Conservation (phyloP, 2,888 invertebrate species). For the Pollenia amentaria region DNA sequence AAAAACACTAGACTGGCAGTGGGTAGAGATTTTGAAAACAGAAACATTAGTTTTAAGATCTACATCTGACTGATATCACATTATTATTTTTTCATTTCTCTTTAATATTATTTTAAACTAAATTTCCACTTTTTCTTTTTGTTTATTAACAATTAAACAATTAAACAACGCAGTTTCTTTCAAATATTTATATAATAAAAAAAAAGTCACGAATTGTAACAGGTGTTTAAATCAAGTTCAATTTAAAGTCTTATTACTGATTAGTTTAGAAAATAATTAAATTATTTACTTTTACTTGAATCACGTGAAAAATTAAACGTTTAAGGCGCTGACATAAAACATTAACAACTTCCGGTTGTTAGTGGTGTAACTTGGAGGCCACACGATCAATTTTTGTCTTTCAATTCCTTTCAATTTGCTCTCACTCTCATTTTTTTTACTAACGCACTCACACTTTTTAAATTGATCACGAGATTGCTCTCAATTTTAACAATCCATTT, state of each 20-base stretch:
- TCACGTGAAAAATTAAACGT: constrained; percentile 37
- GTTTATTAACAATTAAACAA: too few relatives aligned
- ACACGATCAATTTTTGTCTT: too few relatives aligned
- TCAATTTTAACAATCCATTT: too few relatives aligned
- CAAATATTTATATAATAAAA: background rate
- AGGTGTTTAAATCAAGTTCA: constrained; percentile 69
- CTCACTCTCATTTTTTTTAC: too few relatives aligned
- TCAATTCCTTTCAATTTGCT: too few relatives aligned
- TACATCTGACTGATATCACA: too few relatives aligned
- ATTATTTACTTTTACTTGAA: constrained; percentile 58
- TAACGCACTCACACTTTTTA: too few relatives aligned
- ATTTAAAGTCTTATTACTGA: constrained; percentile 28
- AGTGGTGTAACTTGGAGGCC: constrained; percentile 5
- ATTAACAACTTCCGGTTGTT: constrained; percentile 33
- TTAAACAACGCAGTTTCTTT: too few relatives aligned
- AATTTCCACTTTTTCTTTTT: too few relatives aligned
- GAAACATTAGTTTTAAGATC: background rate
- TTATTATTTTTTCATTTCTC: background rate
- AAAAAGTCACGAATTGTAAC: constrained; percentile 55
- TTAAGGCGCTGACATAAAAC: background rate
- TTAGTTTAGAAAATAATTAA: constrained; percentile 35
- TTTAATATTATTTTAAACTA: background rate
- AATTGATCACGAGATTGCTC: too few relatives aligned
- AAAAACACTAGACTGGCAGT: constrained; percentile 16
- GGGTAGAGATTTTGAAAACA: constrained; percentile 39